Conservation (phyloP, 2,797 vertebrate species). For the Xiphorhynchus erythropygius region DNA sequence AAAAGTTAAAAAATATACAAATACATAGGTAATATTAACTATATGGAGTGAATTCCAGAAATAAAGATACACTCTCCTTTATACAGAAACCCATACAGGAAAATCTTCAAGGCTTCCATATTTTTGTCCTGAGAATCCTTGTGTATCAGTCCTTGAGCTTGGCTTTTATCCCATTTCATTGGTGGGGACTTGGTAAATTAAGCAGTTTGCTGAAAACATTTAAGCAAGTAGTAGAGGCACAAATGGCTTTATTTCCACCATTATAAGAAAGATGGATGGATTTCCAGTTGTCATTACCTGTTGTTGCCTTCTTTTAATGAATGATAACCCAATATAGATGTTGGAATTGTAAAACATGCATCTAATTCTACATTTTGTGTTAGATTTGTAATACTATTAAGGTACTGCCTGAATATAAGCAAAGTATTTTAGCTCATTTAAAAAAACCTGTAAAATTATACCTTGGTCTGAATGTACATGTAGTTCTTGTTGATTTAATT, state of each 20-base stretch:
- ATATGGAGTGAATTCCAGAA: background rate
- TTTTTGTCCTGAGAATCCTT: background rate
- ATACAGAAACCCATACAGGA: background rate
- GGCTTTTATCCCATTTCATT: background rate
- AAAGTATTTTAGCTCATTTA: background rate
- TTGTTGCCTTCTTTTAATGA: background rate
- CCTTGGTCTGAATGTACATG: background rate
- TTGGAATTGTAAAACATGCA: background rate
- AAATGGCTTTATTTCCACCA: background rate
- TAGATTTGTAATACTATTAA: background rate
- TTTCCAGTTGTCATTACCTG: background rate
- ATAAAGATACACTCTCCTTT: background rate
- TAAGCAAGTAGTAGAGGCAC: background rate
- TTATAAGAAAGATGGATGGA: background rate
- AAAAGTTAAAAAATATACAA: background rate
- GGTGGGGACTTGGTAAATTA: background rate
- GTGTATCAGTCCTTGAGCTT: background rate
- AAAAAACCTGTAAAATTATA: background rate
- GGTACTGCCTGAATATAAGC: background rate
- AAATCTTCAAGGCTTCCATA: background rate
- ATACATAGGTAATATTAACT: background rate
- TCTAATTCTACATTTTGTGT: background rate
- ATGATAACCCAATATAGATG: background rate
- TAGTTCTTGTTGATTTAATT: background rate
- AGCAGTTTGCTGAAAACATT: background rate